phyloP scores from a whole-genome alignment of 2,797 vertebrate genomes.

The Bufotes viridis region DNA sequence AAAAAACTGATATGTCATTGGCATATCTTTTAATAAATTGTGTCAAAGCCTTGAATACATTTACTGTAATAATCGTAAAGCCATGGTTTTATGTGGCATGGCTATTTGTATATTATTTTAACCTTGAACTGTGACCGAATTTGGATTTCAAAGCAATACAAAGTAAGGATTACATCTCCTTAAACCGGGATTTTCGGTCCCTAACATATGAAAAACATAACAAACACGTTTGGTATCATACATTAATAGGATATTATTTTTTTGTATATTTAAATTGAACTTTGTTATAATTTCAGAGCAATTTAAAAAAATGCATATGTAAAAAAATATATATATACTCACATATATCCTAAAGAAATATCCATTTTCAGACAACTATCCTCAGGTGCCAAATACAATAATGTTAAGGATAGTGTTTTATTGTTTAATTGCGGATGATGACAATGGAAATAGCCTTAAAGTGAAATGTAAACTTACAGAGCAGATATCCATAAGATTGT shows the following conservation, averaged over 20 bases:
- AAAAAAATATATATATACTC: not conserved
- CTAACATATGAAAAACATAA: constrained; percentile 3
- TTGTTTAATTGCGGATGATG: constrained; percentile 46
- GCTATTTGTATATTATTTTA: constrained; percentile 67
- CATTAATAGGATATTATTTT: not conserved
- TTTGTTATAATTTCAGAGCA: not conserved
- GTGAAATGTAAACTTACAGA: constrained; percentile 72
- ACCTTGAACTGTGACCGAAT: constrained; percentile 73
- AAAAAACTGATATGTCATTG: constrained; percentile 56
- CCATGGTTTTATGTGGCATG: constrained; percentile 69
- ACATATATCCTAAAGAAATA: not conserved
- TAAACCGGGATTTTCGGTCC: not conserved
- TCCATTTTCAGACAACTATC: constrained; percentile 65
- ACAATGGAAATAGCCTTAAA: constrained; percentile 73
- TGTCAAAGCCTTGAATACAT: constrained; percentile 66
- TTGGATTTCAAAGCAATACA: constrained; percentile 79
- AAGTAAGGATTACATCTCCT: constrained; percentile 61
- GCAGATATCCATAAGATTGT: constrained; percentile 53
- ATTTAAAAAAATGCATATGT: not conserved
- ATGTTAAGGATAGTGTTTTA: constrained; percentile 70
- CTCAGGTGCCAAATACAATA: constrained; percentile 77
- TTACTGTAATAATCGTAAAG: constrained; percentile 68
- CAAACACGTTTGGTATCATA: not conserved
- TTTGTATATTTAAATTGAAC: not conserved
- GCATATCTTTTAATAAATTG: constrained; percentile 46